A percentile compares a stretch with the other conserved stretches of the same genome.
Evolutionary conservation across 2,113 vertebrate species (phyloP).

Genomic region (Corydoras sp.): DNA sequence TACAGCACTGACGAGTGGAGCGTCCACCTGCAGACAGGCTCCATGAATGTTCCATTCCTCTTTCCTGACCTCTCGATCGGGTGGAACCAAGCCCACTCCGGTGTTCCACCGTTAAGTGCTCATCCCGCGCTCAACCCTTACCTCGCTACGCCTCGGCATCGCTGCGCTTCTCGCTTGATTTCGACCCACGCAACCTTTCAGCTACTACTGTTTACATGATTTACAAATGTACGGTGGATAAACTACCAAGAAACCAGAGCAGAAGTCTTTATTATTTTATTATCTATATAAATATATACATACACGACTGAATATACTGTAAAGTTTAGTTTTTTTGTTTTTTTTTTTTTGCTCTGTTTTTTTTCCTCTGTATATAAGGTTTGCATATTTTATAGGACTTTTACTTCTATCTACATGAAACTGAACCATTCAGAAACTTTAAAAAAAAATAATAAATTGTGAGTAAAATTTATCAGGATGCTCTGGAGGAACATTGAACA

Average conservation of each 20-base stretch:
- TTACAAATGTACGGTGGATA: slow-evolving; percentile 67
- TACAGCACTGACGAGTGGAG: neutral
- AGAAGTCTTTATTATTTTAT: slow-evolving; percentile 87
- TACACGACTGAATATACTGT: slow-evolving; percentile 75
- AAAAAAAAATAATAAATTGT: slow-evolving; percentile 52
- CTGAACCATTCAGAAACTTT: slow-evolving; percentile 64
- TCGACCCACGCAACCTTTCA: slow-evolving; percentile 61
- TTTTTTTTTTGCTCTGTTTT: slow-evolving; percentile 79
- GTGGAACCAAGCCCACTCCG: slow-evolving; percentile 28
- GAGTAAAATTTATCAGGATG: slow-evolving; percentile 49
- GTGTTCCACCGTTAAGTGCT: slow-evolving; percentile 21
- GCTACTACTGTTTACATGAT: slow-evolving; percentile 95
- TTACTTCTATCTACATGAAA: slow-evolving; percentile 97
- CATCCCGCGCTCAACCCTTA: slow-evolving; percentile 11
- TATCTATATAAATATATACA: slow-evolving; percentile 75
- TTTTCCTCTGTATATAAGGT: slow-evolving; percentile 94
- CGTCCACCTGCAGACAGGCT: slow-evolving; percentile 14
- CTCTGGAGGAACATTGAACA: slow-evolving; percentile 46
- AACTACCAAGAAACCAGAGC: slow-evolving; percentile 75
- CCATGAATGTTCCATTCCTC: slow-evolving; percentile 38
- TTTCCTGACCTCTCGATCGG: slow-evolving; percentile 26
- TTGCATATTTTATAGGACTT: slow-evolving; percentile 99
- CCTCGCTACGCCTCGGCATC: neutral
- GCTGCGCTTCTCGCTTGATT: slow-evolving; percentile 8
- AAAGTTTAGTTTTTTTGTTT: slow-evolving; percentile 70